Percentiles rank a stretch among this genome's conserved stretches.
Conservation (phyloP, 2,113 vertebrate species). For the Barnardius zonarius region DNA sequence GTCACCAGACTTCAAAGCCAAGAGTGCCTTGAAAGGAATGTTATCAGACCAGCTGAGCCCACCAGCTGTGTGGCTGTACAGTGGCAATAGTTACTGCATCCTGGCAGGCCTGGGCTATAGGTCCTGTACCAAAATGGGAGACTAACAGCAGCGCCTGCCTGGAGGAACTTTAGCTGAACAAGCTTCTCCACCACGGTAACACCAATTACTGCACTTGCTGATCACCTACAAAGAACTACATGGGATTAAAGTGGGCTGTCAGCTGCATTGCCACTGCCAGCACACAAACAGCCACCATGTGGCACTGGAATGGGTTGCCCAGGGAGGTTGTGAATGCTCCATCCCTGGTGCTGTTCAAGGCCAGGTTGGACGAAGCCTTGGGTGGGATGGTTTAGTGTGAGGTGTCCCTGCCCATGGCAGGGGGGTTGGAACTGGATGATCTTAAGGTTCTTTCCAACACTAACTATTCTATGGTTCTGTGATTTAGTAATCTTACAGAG, state of each 20-base stretch:
- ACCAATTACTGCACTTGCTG: not conserved
- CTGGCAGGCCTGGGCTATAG: not conserved
- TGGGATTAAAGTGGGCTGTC: not conserved
- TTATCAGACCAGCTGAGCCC: not conserved
- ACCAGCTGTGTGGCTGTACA: not conserved
- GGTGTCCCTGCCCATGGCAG: too few relatives aligned
- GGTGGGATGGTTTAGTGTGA: too few relatives aligned
- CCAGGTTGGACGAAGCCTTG: too few relatives aligned
- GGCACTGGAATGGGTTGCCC: too few relatives aligned
- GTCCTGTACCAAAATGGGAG: not conserved
- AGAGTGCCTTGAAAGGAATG: not conserved
- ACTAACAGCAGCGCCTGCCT: not conserved
- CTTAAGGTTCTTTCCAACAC: too few relatives aligned
- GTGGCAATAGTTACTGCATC: not conserved
- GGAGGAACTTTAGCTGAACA: not conserved
- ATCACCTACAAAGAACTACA: not conserved
- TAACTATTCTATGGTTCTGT: too few relatives aligned
- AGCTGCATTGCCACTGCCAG: not conserved
- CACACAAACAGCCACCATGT: not conserved
- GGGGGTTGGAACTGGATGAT: too few relatives aligned
- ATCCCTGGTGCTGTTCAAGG: too few relatives aligned
- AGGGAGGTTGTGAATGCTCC: too few relatives aligned
- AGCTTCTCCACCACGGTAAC: not conserved
- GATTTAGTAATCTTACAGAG: not conserved
- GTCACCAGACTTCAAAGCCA: not conserved